Conservation (phyloP, 2,113 vertebrate species). For the Ursus arctos region DNA sequence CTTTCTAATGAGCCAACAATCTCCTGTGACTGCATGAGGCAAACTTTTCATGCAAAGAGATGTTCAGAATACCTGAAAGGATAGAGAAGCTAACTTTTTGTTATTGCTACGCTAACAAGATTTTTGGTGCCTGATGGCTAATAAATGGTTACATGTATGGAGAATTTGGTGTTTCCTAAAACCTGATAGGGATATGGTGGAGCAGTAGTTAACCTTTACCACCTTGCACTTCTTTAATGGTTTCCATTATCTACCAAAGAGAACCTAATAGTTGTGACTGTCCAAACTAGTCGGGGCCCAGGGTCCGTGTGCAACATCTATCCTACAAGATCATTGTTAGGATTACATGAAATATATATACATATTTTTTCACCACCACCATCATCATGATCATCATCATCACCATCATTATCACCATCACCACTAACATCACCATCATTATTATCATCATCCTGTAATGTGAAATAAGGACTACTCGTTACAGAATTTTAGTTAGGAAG, state of each 20-base stretch:
- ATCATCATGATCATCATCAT: neutral
- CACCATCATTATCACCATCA: neutral
- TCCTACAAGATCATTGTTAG: neutral
- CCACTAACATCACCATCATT: neutral
- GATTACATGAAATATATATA: neutral
- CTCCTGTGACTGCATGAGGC: neutral
- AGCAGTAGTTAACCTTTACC: neutral
- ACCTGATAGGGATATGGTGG: neutral
- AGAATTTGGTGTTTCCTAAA: neutral
- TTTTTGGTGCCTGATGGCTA: neutral
- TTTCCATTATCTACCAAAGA: neutral
- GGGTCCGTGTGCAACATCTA: neutral
- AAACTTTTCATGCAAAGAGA: slow-evolving; percentile 34
- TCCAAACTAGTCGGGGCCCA: neutral
- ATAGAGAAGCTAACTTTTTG: neutral
- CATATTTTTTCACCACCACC: neutral
- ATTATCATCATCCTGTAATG: neutral
- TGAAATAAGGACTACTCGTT: neutral
- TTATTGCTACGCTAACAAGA: neutral
- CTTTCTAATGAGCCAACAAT: neutral
- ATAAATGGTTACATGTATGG: neutral
- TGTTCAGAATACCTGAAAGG: neutral
- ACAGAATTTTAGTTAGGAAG: neutral
- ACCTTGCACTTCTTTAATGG: neutral
- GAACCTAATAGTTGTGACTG: neutral